Base-by-base conservation (phyloP, 2,113 vertebrate species). In the Sisor rabdophorus region DNA sequence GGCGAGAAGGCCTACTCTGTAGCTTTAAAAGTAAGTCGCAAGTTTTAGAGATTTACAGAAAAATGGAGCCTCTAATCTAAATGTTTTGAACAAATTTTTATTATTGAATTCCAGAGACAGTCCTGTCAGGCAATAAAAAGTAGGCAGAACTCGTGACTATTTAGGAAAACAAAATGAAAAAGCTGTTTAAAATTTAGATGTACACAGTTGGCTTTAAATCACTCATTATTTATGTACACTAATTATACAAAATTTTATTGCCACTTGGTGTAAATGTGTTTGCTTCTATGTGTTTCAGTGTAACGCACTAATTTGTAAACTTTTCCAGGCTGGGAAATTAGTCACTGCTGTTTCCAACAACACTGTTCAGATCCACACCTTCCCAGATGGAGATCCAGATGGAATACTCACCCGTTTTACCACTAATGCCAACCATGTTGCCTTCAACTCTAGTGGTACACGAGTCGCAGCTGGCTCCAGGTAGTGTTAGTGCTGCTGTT, bases 381-480 rank as follows among this genome's bases (percentile, higher is more conserved):
- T 98, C 71, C 97, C 97, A 0, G 94, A 95, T 4, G 97, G 97
- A 11, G 89, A 90, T 65, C 96, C 96, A 0, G 95, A 98, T 59
- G 97, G 97, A 22, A 96, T 99, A 85, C 86, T 99, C 68, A 98
- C 97, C 3, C 94, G 97, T 19, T 99, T 98, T 87, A 98, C 97
- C 63, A 93, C 86, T 73, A 94, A 92, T 17, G 95, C 92, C 83
- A 97, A 95, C 64, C 97, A 99, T 0, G 92, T 98, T 20, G 56
- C 92, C 82, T 99, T 98, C 47, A 98, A 92, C 71, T 67, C 61
- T 1, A 89, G 86, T 1, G 97, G 96, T 20, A 86, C 91, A 9
- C 92, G 81, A 76, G 84, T 97, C 1, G 97, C 95, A 50, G 97
- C 95, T n/a, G 97, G 94, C 17, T 94, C 96, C 48, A 94, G 96